Percentiles rank a stretch among this genome's conserved stretches.
Conservation (phyloP, 2,888 invertebrate species). For the Cetonia aurata region DNA sequence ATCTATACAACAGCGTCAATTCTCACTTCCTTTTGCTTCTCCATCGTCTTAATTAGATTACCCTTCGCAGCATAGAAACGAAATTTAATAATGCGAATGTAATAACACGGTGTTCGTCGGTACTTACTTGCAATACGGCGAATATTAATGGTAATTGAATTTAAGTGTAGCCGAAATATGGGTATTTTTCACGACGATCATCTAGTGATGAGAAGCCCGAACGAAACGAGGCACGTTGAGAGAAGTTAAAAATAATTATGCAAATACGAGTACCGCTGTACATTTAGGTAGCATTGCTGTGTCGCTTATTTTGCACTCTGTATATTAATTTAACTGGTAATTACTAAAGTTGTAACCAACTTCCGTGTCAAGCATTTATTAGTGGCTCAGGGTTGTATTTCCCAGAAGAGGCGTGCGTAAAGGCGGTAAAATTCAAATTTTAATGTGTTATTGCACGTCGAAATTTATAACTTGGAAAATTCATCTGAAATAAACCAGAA, state of each 20-base stretch:
- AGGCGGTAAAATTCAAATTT: too few relatives aligned
- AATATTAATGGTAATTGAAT: slow-evolving; percentile 28
- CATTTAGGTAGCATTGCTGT: not conserved
- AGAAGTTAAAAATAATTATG: slow-evolving; percentile 13
- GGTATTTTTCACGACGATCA: slow-evolving; percentile 9
- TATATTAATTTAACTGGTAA: too few relatives aligned
- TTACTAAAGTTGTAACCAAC: too few relatives aligned
- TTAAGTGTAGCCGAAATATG: slow-evolving; percentile 21
- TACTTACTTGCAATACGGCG: slow-evolving; percentile 25
- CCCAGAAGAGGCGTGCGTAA: too few relatives aligned
- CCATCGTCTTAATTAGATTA: slow-evolving; percentile 37
- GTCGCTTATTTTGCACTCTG: too few relatives aligned
- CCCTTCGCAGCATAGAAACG: slow-evolving; percentile 33
- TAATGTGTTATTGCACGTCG: too few relatives aligned
- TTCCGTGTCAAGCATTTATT: too few relatives aligned
- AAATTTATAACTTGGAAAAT: too few relatives aligned
- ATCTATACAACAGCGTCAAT: slow-evolving; percentile 27
- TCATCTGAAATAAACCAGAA: too few relatives aligned
- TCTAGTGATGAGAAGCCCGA: not conserved
- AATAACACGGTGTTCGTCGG: slow-evolving; percentile 31
- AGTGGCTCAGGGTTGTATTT: too few relatives aligned
- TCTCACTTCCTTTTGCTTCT: slow-evolving; percentile 29
- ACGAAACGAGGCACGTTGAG: not conserved
- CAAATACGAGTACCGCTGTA: not conserved
- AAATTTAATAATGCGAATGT: slow-evolving; percentile 38